Evolutionary conservation across 2,113 vertebrate species (phyloP).

Genomic region (Notothenia coriiceps): DNA sequence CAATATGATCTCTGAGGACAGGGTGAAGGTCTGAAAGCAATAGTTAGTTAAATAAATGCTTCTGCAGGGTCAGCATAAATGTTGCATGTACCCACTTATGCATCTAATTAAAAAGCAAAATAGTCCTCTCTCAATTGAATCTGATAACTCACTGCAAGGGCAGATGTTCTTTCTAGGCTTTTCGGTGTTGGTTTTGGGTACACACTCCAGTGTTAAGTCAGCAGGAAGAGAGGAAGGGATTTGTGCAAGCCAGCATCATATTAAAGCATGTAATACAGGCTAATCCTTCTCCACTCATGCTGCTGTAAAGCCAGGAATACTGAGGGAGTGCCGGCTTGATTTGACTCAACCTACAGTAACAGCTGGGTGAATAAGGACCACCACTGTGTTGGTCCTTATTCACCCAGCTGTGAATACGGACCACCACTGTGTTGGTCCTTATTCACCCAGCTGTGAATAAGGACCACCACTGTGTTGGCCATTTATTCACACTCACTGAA

Average conservation of each 20-base stretch:
- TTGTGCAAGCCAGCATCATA: constrained; percentile 56
- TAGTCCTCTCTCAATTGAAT: constrained; percentile 40
- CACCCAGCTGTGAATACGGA: constrained; percentile 34
- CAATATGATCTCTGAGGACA: constrained; percentile 55
- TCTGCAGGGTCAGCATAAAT: constrained; percentile 48
- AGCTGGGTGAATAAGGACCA: constrained; percentile 59
- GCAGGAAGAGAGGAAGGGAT: constrained; percentile 45
- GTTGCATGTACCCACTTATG: constrained; percentile 22
- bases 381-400: constrained; percentile 6
- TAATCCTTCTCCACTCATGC: constrained; percentile 64
- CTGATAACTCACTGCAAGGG: constrained; percentile 49
- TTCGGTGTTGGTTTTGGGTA: constrained; percentile 24
- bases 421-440: constrained; percentile 19
- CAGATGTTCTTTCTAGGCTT: constrained; percentile 46
- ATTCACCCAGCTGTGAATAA: constrained; percentile 32
- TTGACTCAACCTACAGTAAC: constrained; percentile 38
- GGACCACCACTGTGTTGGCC: constrained; percentile 30
- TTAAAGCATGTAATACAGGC: constrained; percentile 62
- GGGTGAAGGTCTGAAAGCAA: constrained; percentile 38
- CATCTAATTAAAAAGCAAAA: constrained; percentile 61
- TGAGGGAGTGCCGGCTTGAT: constrained; percentile 12
- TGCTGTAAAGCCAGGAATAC: constrained; percentile 31
- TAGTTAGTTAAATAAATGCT: constrained; percentile 54
- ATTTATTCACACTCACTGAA: constrained; percentile 32
- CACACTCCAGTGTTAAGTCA: constrained; percentile 39